Conservation (phyloP, 1,140 invertebrate genomes). For the Myzus persicae region DNA sequence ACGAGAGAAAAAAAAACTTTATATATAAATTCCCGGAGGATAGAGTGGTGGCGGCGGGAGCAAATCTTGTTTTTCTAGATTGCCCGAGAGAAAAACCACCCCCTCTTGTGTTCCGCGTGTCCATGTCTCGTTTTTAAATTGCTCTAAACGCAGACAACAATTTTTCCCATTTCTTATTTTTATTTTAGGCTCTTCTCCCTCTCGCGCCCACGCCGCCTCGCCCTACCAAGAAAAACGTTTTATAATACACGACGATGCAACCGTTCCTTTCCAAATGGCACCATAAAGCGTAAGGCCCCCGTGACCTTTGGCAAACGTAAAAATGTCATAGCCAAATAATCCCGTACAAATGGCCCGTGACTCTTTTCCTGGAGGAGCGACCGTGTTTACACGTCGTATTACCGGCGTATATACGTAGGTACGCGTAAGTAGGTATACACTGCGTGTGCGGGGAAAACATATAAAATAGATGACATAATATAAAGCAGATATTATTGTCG, state of each 20-base stretch:
- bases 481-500: slow-evolving; percentile 29
- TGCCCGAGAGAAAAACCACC: slow-evolving; percentile 40
- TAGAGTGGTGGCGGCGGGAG: background rate
- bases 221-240: slow-evolving; percentile 39
- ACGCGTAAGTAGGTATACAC: background rate
- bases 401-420: background rate
- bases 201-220: background rate
- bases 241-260: slow-evolving; percentile 39
- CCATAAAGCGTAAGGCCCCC: slow-evolving; percentile 37
- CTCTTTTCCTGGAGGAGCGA: background rate
- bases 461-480: slow-evolving; percentile 30
- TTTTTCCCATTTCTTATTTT: slow-evolving; percentile 56
- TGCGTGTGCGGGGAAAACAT: background rate
- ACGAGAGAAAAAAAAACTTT: slow-evolving; percentile 39
- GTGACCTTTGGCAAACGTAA: slow-evolving; percentile 54
- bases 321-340: slow-evolving; percentile 57
- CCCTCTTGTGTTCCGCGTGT: background rate
- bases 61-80: slow-evolving; percentile 58
- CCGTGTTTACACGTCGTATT: slow-evolving; percentile 13
- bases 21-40: slow-evolving; percentile 53
- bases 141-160: slow-evolving; percentile 58
- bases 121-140: slow-evolving; percentile 55
- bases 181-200: slow-evolving; percentile 1
- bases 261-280: slow-evolving; percentile 47
- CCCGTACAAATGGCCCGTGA: slow-evolving; percentile 47